Conservation (phyloP, 2,888 invertebrate genomes). For the Sicus ferrugineus region DNA sequence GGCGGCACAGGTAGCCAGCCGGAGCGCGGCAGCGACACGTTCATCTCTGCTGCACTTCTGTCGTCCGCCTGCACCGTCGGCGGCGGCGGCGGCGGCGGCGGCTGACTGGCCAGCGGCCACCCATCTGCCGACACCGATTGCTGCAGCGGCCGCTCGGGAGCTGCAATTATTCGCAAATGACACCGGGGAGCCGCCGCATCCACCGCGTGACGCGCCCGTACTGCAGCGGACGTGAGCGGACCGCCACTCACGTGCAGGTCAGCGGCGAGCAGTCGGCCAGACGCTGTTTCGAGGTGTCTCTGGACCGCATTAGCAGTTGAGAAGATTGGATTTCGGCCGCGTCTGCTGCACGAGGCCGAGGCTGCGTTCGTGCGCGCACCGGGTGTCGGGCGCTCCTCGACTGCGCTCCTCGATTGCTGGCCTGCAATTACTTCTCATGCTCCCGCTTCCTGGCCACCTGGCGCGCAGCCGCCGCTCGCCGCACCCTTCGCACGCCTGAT, state of each 20-base stretch:
- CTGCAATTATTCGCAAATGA: slow-evolving; percentile 26
- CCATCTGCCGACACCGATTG: slow-evolving; percentile 2
- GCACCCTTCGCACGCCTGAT: not conserved
- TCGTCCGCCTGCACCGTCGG: not conserved
- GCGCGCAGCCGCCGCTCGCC: not conserved
- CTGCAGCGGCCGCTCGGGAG: slow-evolving; percentile 3
- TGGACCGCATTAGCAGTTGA: not conserved
- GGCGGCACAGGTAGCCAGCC: too few species aligned
- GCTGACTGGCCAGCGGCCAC: slow-evolving; percentile 16
- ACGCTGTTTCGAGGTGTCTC: not conserved
- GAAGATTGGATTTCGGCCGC: not conserved
- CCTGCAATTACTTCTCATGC: not conserved
- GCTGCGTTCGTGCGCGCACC: not conserved
- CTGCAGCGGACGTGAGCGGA: not conserved
- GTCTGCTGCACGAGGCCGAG: not conserved
- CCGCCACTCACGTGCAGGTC: too few species aligned
- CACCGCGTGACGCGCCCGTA: slow-evolving; percentile 21
- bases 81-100: slow-evolving; percentile 8
- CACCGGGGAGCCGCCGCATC: slow-evolving; percentile 24
- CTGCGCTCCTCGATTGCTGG: not conserved
- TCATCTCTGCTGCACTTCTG: not conserved
- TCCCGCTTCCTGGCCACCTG: slow-evolving; percentile 15
- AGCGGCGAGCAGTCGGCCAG: not conserved
- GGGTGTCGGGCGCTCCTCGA: not conserved
- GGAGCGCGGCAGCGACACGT: too few species aligned